Conservation (phyloP, 1,140 invertebrate species). For the Camponotus pennsylvanicus region DNA sequence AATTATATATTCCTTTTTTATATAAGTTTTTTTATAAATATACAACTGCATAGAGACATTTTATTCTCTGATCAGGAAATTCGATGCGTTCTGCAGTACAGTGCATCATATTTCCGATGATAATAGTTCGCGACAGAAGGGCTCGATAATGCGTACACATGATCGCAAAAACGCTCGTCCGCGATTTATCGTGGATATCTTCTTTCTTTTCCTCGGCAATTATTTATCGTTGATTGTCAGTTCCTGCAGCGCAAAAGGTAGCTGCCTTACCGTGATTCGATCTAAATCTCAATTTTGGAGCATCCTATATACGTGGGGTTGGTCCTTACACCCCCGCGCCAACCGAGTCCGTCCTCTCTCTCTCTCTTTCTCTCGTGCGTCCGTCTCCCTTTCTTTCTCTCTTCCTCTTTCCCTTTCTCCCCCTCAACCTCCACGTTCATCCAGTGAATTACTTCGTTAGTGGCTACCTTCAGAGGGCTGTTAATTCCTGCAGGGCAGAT, state of each 20-base stretch:
- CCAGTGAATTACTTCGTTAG: conserved; percentile 87
- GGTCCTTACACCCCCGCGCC: conserved; percentile 57
- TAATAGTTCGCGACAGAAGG: background rate
- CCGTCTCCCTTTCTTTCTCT: conserved; percentile 49
- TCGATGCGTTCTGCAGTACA: background rate
- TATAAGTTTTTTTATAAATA: background rate
- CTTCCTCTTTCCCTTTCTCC: conserved; percentile 49
- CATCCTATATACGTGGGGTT: conserved; percentile 66
- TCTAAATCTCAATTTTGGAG: conserved; percentile 85
- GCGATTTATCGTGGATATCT: background rate
- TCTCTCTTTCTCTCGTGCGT: background rate
- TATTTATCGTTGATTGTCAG: conserved; percentile 63
- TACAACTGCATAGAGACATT: background rate
- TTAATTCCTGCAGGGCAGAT: conserved; percentile 87
- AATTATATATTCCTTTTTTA: background rate
- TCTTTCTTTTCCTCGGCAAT: conserved; percentile 47
- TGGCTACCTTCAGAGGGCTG: conserved; percentile 87
- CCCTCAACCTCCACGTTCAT: conserved; percentile 82
- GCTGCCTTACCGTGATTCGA: conserved; percentile 80
- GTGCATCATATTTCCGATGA: background rate
- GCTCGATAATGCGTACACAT: conserved; percentile 3
- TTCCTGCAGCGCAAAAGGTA: conserved; percentile 36
- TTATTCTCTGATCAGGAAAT: background rate
- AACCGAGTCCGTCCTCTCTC: background rate
- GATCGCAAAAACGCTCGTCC: conserved; percentile 5